Base-by-base conservation (phyloP, 2,113 vertebrate species). In the Hippocampus abdominalis region DNA sequence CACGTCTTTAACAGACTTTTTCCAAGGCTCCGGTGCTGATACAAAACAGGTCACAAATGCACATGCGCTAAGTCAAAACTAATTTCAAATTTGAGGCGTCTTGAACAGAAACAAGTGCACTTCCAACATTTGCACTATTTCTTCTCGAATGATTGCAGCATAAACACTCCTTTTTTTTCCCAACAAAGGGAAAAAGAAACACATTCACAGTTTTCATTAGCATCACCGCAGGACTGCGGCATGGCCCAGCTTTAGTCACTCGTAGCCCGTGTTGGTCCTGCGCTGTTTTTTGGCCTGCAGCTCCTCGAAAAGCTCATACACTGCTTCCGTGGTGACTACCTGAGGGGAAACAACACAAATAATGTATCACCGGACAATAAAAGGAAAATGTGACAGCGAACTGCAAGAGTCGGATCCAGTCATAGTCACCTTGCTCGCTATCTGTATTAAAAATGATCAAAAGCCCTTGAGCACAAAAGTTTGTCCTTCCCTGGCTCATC, bases 281-380 rank as follows among this genome's bases (percentile, higher is more conserved):
- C 90, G 88, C 59, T 93, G 92, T 86, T 98, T 98, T 82, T 88
- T 93, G 1, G 93, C 93, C 79, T 91, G 94, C 71, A 98, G 93
- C 39, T 95, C 94, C 80, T 96, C 95, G 48, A 98, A 95, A 88
- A 98, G 95, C 71, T 94, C 89, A 74, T 93, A 93, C 65, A 98
- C 94, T 53, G 93, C 95, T 81, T 97, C 95, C 59, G 91, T 93
- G 57, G 95, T 96, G 77, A 99, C 93, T 3, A 92, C 93, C 96
- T 98, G 79, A 53, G 23, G 59, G 13, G 32, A 36, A 36, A 36
- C 32, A 36, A 74, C n/a, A 76, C 5, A 57, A 56, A 11, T 3
- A 61, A 40, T 13, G 46, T 32, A 46, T 75, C 23, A 56, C 15
- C 13, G 3, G 54, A 56, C 12, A 54, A 54, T 10, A 13, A 25